These are phyloP conservation scores for Proctacanthus coquilletti DNA, from an alignment of 1,140 invertebrate species.

Conservation along the genomic window DNA sequence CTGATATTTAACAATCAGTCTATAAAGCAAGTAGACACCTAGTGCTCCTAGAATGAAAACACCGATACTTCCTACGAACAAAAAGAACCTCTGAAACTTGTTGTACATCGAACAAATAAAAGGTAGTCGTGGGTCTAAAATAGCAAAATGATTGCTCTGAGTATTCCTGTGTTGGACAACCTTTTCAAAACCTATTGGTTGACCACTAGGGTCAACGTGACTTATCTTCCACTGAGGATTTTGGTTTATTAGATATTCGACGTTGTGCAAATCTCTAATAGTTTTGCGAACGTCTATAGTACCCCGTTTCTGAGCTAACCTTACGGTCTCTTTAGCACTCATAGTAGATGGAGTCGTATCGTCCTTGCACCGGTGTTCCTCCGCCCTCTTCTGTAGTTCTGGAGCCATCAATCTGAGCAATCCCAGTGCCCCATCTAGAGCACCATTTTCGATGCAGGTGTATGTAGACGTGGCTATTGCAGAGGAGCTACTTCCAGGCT, in stretches of 20 bases:
- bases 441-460: slow-evolving; percentile 23
- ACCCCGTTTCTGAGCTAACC: slow-evolving; percentile 15
- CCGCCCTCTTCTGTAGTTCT: slow-evolving; percentile 36
- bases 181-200: slow-evolving; percentile 29
- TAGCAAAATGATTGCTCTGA: slow-evolving; percentile 35
- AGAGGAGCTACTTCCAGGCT: slow-evolving; percentile 2
- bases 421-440: slow-evolving; percentile 39
- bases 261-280: slow-evolving; percentile 41
- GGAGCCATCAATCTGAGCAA: slow-evolving; percentile 42
- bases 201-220: slow-evolving; percentile 33
- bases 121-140: slow-evolving; percentile 46
- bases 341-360: slow-evolving; percentile 32
- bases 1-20: slow-evolving; percentile 32
- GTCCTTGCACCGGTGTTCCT: slow-evolving; percentile 42
- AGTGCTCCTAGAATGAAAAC: slow-evolving; percentile 16
- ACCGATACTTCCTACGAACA: slow-evolving; percentile 34
- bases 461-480: background rate
- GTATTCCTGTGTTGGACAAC: slow-evolving; percentile 33
- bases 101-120: slow-evolving; percentile 45
- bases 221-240: slow-evolving; percentile 53
- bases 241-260: slow-evolving; percentile 47
- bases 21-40: slow-evolving; percentile 19
- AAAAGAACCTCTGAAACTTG: slow-evolving; percentile 43
- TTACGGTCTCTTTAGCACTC: slow-evolving; percentile 38
- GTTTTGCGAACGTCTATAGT: slow-evolving; percentile 29